Evolutionary conservation across 2,888 invertebrate species (phyloP).

Genomic region (Apoderus coryli): DNA sequence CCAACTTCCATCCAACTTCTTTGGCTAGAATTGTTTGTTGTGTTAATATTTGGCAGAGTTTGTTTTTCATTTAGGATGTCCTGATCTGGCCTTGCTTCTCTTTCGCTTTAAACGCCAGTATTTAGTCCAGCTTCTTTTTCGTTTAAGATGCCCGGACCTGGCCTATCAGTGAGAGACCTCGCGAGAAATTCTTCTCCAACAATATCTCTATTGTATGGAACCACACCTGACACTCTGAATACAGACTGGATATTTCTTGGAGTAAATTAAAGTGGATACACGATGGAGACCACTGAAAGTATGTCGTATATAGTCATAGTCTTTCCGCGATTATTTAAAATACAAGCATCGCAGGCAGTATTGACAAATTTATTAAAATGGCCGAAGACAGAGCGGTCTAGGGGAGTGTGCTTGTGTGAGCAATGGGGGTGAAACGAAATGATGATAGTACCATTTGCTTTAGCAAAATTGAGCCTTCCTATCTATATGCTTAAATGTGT

Average conservation of each 20-base stretch:
- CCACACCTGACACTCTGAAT: constrained; percentile 4
- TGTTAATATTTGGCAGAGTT: constrained; percentile 3
- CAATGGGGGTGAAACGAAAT: background rate
- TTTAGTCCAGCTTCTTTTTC: constrained; percentile 4
- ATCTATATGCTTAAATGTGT: no score
- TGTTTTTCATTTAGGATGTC: background rate
- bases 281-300: background rate
- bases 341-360: constrained; percentile 4
- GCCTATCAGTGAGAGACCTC: constrained; percentile 4
- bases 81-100: background rate
- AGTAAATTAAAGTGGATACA: constrained; percentile 2
- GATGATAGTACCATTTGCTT: constrained; percentile 1
- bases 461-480: background rate
- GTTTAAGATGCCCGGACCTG: constrained; percentile 4
- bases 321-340: constrained; percentile 3
- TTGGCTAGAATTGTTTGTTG: no score
- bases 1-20: no score
- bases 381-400: background rate
- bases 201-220: constrained; percentile 4
- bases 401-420: background rate
- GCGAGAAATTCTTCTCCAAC: constrained; percentile 3
- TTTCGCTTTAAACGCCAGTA: background rate
- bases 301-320: constrained; percentile 5
- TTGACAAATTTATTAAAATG: background rate
- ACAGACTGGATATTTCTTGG: constrained; percentile 6